Conservation (phyloP, 2,888 invertebrate genomes). For the Dolichopus griseipennis region DNA sequence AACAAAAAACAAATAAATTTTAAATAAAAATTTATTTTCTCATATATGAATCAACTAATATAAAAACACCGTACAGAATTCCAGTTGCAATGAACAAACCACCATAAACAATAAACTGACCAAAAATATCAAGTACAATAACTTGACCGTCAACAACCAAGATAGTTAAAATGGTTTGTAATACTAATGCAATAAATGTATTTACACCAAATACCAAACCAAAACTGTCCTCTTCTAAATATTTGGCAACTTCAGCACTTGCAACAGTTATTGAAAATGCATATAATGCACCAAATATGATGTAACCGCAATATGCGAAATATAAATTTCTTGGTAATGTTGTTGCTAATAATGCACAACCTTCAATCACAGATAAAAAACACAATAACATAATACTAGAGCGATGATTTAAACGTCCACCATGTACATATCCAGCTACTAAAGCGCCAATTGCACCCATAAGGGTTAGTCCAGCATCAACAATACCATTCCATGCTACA, state of each 20-base stretch:
- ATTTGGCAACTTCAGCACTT: slow-evolving; percentile 78
- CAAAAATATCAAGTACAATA: slow-evolving; percentile 30
- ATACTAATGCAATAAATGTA: slow-evolving; percentile 65
- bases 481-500: slow-evolving; percentile 60
- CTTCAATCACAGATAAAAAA: slow-evolving; percentile 48
- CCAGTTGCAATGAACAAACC: slow-evolving; percentile 38
- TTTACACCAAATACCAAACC: slow-evolving; percentile 87
- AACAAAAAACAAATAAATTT: too few relatives aligned
- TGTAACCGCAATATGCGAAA: slow-evolving; percentile 65
- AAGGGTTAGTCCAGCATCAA: slow-evolving; percentile 67
- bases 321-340: slow-evolving; percentile 53
- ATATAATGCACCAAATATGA: slow-evolving; percentile 66
- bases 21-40: too few relatives aligned
- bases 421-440: slow-evolving; percentile 45
- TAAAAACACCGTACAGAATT: slow-evolving; percentile 32
- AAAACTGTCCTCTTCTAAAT: slow-evolving; percentile 73
- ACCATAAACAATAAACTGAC: slow-evolving; percentile 37
- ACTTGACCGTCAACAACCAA: slow-evolving; percentile 35
- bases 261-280: slow-evolving; percentile 56
- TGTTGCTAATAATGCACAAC: slow-evolving; percentile 48
- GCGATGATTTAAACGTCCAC: slow-evolving; percentile 33
- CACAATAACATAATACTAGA: slow-evolving; percentile 45
- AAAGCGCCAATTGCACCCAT: slow-evolving; percentile 56
- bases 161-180: slow-evolving; percentile 69
- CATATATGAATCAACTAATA: slow-evolving; percentile 26